phyloP scores from a whole-genome alignment of 2,113 vertebrate genomes.

The Phasianus colchicus region DNA sequence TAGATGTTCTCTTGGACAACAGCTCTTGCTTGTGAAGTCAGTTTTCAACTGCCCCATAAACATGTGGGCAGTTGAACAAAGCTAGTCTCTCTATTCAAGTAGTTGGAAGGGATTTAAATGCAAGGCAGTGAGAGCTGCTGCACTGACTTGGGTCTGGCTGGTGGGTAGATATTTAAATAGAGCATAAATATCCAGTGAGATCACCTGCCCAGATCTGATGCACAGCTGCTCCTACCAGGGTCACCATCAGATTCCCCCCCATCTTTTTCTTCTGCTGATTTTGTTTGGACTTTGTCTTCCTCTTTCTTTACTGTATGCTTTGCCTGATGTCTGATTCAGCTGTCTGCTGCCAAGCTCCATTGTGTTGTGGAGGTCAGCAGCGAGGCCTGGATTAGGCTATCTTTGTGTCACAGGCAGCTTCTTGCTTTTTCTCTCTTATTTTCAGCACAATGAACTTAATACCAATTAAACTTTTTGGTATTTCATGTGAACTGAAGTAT shows the following conservation, averaged over 20 bases:
- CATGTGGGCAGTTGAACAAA: background rate
- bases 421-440: background rate
- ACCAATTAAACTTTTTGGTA: conserved; percentile 8
- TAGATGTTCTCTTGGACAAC: background rate
- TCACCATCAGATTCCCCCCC: background rate
- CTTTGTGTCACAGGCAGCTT: background rate
- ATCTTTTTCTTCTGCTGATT: background rate
- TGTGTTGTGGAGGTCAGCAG: background rate
- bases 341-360: background rate
- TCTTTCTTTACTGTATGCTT: background rate
- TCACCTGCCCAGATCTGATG: background rate
- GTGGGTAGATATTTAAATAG: background rate
- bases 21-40: background rate
- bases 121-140: background rate
- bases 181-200: background rate
- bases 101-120: background rate
- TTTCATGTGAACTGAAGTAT: conserved; percentile 47
- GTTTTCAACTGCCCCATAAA: background rate
- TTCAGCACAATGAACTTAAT: conserved; percentile 10
- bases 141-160: background rate
- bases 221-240: background rate
- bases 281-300: background rate
- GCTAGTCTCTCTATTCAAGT: background rate
- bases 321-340: background rate
- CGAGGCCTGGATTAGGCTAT: background rate